Evolutionary conservation across 2,888 invertebrate species (phyloP), one percentile per base, ranked within the genome.

Genomic region (Stomorhina lunata): DNA sequence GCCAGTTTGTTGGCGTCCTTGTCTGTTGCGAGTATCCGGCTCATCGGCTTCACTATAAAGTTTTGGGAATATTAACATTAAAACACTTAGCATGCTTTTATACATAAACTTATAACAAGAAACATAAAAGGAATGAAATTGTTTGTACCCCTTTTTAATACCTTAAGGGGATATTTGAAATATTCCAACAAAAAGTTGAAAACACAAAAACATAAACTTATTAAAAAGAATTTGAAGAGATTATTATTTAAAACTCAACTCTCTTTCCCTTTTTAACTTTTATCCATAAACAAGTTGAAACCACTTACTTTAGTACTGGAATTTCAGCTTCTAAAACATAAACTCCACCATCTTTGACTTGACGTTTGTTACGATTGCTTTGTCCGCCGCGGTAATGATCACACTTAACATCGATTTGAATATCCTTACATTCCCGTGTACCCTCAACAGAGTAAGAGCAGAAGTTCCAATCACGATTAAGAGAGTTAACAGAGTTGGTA

Each of bases 401-500:
- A 88, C 98, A 98, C 90, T 97, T 96, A 2, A 98, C 97, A 88
- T 97, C 96, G 86, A 98, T 97, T 87, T 96, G 95, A 68, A 98
- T 92, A 88, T 97, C 97, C 88, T 96, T 96, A 89, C 98, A 98
- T 89, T 97, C 97, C 55, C 88, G 90, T 90, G 94, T 91, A 71
- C 97, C 97, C 92, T 97, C 96, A 55, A 95, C 93, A 80, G 96
- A 95, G 90, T 97, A 96, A 0, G 97, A 97, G 90, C 98, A 98
- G 95, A 98, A 96, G 93, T 97, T 96, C 98, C 98, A 99, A 88
- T 98, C 97, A 86, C 97, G 94, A 90, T 99, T 98, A 69, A 98
- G 93, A 61, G 96, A 95, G 87, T 97, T 96, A 69, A 99, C 95
- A 7, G 98, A 97, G 86, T 95, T 95, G 85, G 96, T 94, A 1